Conservation (phyloP, 1,140 invertebrate species). For the Zaprionus nigranus region DNA sequence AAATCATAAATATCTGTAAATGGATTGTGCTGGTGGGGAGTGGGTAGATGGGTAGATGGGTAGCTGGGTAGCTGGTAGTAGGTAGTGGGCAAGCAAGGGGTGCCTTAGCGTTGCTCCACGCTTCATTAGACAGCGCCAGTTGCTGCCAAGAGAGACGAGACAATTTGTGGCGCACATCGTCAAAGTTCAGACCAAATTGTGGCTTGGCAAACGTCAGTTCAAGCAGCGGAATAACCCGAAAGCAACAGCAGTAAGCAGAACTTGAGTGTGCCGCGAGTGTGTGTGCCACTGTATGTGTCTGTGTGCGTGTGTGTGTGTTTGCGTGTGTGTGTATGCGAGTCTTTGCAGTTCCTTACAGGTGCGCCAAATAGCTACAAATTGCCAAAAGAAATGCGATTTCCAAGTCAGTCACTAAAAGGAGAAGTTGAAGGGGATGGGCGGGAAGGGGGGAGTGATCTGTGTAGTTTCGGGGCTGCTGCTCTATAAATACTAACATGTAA, state of each 20-base stretch:
- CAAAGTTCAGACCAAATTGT: constrained; percentile 77
- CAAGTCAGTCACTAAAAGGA: constrained; percentile 5
- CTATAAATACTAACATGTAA: constrained; percentile 63
- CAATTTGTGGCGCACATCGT: constrained; percentile 11
- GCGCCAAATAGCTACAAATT: constrained; percentile 46
- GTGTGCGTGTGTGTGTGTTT: not conserved
- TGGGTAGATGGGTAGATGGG: not conserved
- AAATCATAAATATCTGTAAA: constrained; percentile 83
- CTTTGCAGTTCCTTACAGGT: constrained; percentile 33
- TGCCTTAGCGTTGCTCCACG: constrained; percentile 40
- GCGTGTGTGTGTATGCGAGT: not conserved
- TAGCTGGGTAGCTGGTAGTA: not conserved
- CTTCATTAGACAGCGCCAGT: constrained; percentile 62
- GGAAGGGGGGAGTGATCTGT: not conserved
- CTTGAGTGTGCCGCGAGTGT: not conserved
- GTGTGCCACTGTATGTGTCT: not conserved
- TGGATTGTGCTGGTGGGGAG: constrained; percentile 22
- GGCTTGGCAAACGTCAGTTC: constrained; percentile 67
- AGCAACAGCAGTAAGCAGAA: constrained; percentile 22
- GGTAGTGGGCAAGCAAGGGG: not conserved
- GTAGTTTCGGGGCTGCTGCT: not conserved
- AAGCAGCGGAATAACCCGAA: constrained; percentile 63
- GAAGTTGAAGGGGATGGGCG: not conserved
- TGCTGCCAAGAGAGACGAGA: constrained; percentile 34
- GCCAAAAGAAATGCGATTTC: constrained; percentile 66